Evolutionary conservation across 2,113 vertebrate species (phyloP).

Genomic region (Tachuris rubrigastra): DNA sequence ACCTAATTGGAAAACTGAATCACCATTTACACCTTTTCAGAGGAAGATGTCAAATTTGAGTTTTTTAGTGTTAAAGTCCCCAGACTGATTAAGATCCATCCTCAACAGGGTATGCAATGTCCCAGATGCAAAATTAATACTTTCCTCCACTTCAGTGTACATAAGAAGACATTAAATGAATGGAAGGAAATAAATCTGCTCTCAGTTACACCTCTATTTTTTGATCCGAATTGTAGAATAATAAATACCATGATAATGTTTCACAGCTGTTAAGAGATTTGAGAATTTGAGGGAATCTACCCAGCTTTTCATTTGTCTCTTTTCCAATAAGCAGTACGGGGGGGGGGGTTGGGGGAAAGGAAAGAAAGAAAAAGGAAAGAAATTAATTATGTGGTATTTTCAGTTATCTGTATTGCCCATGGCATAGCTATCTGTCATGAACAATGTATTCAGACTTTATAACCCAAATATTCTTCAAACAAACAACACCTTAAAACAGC

Average conservation of each 20-base stretch:
- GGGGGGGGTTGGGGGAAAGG: no score
- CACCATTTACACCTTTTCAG: not conserved
- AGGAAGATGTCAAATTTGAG: not conserved
- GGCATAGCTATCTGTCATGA: not conserved
- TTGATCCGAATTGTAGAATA: not conserved
- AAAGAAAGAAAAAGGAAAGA: not conserved
- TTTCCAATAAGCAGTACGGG: not conserved
- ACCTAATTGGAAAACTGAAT: not conserved
- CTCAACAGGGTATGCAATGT: not conserved
- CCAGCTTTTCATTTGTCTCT: not conserved
- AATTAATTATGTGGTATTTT: conserved; percentile 17
- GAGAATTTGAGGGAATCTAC: not conserved
- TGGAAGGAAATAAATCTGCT: not conserved
- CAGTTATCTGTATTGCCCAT: not conserved
- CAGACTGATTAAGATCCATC: not conserved
- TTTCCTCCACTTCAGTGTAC: not conserved
- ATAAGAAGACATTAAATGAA: not conserved
- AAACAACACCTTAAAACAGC: conserved; percentile 33
- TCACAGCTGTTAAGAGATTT: not conserved
- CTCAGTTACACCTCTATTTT: not conserved
- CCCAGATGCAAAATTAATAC: not conserved
- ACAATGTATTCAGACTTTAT: conserved; percentile 8
- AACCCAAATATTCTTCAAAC: not conserved
- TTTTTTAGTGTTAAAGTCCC: not conserved
- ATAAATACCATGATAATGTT: not conserved